Evolutionary conservation across 2,888 invertebrate species (phyloP), one percentile per base, ranked within the genome.

Genomic region (Melangyna quadrimaculata): DNA sequence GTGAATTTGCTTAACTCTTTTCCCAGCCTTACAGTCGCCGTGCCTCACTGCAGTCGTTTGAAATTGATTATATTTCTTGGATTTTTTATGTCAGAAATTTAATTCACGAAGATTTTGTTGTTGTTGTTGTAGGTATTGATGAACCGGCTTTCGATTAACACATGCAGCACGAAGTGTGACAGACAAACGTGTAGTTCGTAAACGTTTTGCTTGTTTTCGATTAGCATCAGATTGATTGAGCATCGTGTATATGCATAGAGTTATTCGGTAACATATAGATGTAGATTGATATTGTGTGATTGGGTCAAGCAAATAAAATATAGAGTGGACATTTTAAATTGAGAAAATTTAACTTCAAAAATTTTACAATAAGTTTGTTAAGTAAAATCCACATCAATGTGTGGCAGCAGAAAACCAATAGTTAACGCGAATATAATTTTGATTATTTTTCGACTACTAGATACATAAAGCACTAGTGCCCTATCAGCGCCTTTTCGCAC

Each of bases 131-230:
- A n/a, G n/a, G n/a, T 48, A 43, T 19, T 45, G 61, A 22, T 6
- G 63, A 71, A 71, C 63, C 37, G 70, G 71, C 77, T 81, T 81
- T 71, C 32, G 70, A 59, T 77, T 63, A 40, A 40, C 40, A 75
- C 61, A 40, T 57, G 37, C 27, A 61, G 22, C 61, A 59, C 40
- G 10, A 48, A 29, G 45, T 65, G 63, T 24, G 70, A 67, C 67
- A 19, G 48, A 35, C 22, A 9, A 32, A 75, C 55, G 65, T 78
- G 72, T 72, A 48, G 51, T 43, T 69, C 37, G 69, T 73, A 63
- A 70, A 63, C 45, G 69, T 24, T 73, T 78, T 69, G 17, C 61
- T 70, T 78, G 72, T 61, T 73, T 78, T 78, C 69, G 55, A 78
- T 82, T 73, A 69, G 61, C 67, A 51, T 22, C 69, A n/a, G n/a